Percentiles rank a stretch among this genome's conserved stretches.
These are phyloP conservation scores for Xylocopa sonorina DNA, from an alignment of 1,140 invertebrate species.

Conservation along the genomic window DNA sequence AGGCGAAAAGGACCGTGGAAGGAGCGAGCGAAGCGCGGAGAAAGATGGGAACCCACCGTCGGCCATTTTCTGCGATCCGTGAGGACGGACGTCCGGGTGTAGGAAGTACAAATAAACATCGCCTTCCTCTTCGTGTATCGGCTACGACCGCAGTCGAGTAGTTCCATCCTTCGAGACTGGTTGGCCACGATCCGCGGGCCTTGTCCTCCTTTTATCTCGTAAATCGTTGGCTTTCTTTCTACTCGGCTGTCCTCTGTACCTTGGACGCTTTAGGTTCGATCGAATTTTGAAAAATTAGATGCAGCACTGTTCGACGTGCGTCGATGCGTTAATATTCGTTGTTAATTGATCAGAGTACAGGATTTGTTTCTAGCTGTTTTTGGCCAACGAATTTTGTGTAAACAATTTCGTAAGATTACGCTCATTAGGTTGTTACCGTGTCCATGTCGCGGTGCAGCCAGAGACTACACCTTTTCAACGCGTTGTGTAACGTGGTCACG, in stretches of 20 bases:
- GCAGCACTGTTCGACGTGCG: too few species aligned
- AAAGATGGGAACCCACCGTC: conserved; percentile 5
- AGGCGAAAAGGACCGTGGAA: conserved; percentile 8
- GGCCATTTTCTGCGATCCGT: conserved; percentile 33
- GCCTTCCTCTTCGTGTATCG: conserved; percentile 28
- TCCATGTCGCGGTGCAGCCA: too few species aligned
- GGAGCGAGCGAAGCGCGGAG: conserved; percentile 4
- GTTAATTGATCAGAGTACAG: too few species aligned
- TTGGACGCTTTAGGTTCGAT: neutral
- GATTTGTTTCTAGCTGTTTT: too few species aligned
- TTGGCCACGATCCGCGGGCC: conserved; percentile 53
- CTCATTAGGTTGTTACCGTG: too few species aligned
- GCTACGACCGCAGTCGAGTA: conserved; percentile 38
- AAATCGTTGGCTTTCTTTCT: neutral
- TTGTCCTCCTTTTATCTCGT: conserved; percentile 8
- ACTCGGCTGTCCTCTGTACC: neutral
- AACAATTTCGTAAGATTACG: too few species aligned
- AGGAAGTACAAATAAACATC: conserved; percentile 62
- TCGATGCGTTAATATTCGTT: too few species aligned
- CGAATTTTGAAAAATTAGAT: too few species aligned
- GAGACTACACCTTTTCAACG: too few species aligned
- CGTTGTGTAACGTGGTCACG: neutral
- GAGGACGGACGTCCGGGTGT: conserved; percentile 49
- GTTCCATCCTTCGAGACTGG: conserved; percentile 38
- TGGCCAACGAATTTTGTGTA: too few species aligned